Evolutionary conservation across 2,113 vertebrate species (phyloP).

Genomic region (Muntiacus reevesi): DNA sequence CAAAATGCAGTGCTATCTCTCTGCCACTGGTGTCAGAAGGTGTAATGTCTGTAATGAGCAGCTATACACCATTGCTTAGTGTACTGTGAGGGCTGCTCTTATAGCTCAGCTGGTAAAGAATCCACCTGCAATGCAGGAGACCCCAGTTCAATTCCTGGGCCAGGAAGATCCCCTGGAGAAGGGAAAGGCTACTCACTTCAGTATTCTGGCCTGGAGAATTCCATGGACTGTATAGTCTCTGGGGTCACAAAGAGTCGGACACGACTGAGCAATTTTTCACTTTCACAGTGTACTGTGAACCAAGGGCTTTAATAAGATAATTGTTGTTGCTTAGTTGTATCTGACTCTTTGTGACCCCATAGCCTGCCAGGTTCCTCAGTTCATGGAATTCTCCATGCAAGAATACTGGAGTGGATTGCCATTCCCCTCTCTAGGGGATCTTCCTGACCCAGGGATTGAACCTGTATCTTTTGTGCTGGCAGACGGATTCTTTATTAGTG

Average conservation of each 20-base stretch:
- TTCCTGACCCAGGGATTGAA: background rate
- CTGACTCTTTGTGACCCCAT: background rate
- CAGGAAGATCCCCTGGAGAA: background rate
- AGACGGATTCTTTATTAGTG: background rate
- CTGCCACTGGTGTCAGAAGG: slow-evolving; percentile 50
- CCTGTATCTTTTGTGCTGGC: background rate
- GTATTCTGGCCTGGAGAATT: background rate
- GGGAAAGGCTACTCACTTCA: background rate
- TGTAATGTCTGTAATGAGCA: slow-evolving; percentile 41
- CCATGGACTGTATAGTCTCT: background rate
- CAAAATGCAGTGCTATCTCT: slow-evolving; percentile 50
- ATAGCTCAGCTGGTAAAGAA: background rate
- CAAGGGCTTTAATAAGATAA: background rate
- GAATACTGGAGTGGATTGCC: background rate
- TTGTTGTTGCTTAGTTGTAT: background rate
- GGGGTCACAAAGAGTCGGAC: background rate
- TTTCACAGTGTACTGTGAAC: background rate
- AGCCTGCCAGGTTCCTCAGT: background rate
- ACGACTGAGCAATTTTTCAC: background rate
- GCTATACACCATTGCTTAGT: background rate
- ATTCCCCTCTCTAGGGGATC: background rate
- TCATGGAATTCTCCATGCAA: background rate
- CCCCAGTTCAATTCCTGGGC: background rate
- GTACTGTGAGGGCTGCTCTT: background rate
- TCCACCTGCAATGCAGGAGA: background rate